Evolutionary conservation across 64 coral and sea anemone species (phyloP).

Genomic region (Dendrophyllia cribrosa): DNA sequence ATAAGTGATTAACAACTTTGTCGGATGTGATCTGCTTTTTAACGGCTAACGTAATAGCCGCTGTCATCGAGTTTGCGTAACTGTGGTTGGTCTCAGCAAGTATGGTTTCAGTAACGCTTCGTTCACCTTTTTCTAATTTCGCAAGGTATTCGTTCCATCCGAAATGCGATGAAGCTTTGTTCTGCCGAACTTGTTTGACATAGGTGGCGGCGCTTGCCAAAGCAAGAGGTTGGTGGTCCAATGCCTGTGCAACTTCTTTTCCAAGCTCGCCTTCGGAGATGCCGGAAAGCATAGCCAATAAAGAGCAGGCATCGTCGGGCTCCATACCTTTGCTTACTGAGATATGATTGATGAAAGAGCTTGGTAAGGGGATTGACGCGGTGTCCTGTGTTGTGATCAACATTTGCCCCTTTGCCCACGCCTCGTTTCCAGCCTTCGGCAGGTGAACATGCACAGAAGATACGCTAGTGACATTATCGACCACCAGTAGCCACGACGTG

Average conservation of each 20-base stretch:
- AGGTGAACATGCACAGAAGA: slow-evolving; percentile 21
- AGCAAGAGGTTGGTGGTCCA: slow-evolving; percentile 40
- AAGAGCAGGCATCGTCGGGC: neutral
- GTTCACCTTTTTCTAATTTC: neutral
- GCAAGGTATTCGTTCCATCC: neutral
- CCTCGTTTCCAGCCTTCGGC: slow-evolving; percentile 23
- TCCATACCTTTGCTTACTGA: slow-evolving; percentile 31
- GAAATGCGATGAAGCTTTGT: neutral
- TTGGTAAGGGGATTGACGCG: neutral
- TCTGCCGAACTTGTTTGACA: neutral
- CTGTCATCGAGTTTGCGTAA: slow-evolving; percentile 17
- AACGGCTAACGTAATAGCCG: neutral
- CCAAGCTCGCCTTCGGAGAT: neutral
- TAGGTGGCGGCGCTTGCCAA: slow-evolving; percentile 11
- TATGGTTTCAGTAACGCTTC: neutral
- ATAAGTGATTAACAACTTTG: neutral
- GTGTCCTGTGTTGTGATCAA: slow-evolving; percentile 46
- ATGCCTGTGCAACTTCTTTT: neutral
- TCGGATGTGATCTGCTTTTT: neutral
- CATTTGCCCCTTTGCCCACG: slow-evolving; percentile 36
- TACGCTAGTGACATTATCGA: slow-evolving; percentile 57
- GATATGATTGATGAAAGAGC: neutral
- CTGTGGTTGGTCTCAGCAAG: neutral
- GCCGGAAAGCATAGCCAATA: neutral
- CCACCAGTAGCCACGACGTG: slow-evolving; percentile 48